These are phyloP conservation scores for Tribolium castaneum DNA, from an alignment of 1,140 invertebrate genomes.

Conservation along the genomic window DNA sequence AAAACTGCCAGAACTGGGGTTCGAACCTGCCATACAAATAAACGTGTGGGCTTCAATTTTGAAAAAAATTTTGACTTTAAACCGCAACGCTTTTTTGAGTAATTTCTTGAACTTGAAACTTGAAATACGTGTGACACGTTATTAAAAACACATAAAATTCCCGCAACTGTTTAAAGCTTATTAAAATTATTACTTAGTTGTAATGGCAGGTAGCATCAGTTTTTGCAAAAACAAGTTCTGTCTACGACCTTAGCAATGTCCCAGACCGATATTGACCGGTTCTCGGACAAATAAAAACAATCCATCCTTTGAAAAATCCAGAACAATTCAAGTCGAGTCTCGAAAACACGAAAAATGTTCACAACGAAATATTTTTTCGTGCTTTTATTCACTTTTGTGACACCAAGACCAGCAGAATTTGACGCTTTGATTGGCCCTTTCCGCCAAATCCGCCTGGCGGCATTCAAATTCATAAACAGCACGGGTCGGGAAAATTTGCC, in stretches of 20 bases:
- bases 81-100: no score
- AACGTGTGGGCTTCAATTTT: no score
- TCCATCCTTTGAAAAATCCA: neutral
- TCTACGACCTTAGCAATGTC: conserved; percentile 1
- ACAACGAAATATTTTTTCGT: neutral
- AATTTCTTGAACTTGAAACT: no score
- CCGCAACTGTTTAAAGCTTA: no score
- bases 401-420: neutral
- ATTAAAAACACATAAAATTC: no score
- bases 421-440: neutral
- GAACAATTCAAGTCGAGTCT: no score
- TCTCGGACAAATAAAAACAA: neutral
- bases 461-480: neutral
- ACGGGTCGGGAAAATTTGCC: neutral
- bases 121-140: no score
- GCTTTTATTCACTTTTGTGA: neutral
- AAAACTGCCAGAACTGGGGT: no score
- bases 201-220: neutral
- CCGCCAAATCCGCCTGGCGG: neutral
- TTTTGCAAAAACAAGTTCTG: conserved; percentile 6
- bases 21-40: no score
- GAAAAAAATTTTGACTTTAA: no score
- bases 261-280: conserved; percentile 4
- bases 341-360: neutral
- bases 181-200: no score